A percentile compares a stretch with the other conserved stretches of the same genome.
These are phyloP conservation scores for Drosophila diplacantha DNA, from an alignment of 2,888 invertebrate species.

Conservation along the genomic window DNA sequence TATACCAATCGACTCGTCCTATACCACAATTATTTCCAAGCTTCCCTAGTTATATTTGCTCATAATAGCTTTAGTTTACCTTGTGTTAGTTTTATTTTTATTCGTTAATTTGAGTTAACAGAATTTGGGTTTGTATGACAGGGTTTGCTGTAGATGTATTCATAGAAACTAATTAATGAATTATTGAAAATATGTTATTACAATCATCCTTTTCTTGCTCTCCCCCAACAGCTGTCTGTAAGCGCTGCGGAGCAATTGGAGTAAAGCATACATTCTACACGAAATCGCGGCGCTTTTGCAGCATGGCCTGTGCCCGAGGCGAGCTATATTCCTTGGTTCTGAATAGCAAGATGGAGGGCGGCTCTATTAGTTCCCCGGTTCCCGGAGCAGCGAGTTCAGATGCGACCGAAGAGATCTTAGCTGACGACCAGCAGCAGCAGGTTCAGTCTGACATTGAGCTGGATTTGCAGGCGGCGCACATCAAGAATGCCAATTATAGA, in stretches of 20 bases:
- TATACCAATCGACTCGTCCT: conserved; percentile 21
- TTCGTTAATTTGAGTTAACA: conserved; percentile 18
- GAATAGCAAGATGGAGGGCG: conserved; percentile 71
- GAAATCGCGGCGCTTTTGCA: conserved; percentile 88
- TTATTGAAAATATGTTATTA: neutral
- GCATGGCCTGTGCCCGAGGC: conserved; percentile 86
- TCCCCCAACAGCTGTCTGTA: conserved; percentile 84
- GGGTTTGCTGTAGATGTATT: neutral
- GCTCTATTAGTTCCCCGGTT: conserved; percentile 44
- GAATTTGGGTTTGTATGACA: conserved; percentile 42
- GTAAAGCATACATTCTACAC: conserved; percentile 92
- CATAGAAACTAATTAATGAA: neutral
- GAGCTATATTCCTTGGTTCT: conserved; percentile 76
- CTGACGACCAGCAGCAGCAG: conserved; percentile 39
- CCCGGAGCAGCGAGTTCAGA: conserved; percentile 37
- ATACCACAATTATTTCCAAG: neutral
- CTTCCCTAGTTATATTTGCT: neutral
- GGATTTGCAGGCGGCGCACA: conserved; percentile 75
- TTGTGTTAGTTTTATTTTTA: conserved; percentile 1
- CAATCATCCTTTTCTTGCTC: neutral
- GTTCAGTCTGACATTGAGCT: conserved; percentile 75
- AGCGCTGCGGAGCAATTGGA: conserved; percentile 90
- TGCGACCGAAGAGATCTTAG: conserved; percentile 34
- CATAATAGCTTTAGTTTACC: neutral
- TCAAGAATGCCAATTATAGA: conserved; percentile 77